phyloP scores from a whole-genome alignment of 2,888 invertebrate genomes.

The Chesias legatella region DNA sequence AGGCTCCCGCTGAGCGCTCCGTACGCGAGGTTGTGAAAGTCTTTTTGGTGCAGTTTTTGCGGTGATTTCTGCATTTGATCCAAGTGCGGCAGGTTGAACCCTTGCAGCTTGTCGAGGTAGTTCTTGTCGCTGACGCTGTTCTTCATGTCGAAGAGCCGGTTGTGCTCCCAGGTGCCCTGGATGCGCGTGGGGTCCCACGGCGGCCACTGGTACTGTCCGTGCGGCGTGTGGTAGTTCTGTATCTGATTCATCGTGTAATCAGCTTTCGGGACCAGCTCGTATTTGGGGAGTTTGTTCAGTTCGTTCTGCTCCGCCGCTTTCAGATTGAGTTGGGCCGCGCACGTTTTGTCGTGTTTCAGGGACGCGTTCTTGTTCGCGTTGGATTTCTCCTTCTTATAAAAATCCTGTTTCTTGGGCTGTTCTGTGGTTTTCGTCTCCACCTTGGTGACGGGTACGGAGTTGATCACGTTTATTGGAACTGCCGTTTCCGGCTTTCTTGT shows the following conservation, averaged over 20 bases:
- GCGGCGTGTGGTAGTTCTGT: slow-evolving; percentile 83
- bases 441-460: slow-evolving; percentile 60
- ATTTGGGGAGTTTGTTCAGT: slow-evolving; percentile 70
- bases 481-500: slow-evolving; percentile 68
- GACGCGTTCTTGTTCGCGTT: slow-evolving; percentile 57
- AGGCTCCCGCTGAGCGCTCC: slow-evolving; percentile 64
- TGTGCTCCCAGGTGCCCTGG: slow-evolving; percentile 77
- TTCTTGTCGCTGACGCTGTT: slow-evolving; percentile 75
- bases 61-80: slow-evolving; percentile 82
- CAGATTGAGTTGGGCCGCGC: slow-evolving; percentile 54
- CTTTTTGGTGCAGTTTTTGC: slow-evolving; percentile 79
- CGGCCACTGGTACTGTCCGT: slow-evolving; percentile 83
- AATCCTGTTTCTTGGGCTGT: slow-evolving; percentile 73
- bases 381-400: slow-evolving; percentile 75
- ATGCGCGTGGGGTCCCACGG: slow-evolving; percentile 78
- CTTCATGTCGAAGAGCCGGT: slow-evolving; percentile 71
- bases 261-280: slow-evolving; percentile 78
- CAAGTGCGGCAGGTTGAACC: slow-evolving; percentile 80
- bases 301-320: slow-evolving; percentile 71
- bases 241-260: slow-evolving; percentile 84
- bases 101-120: slow-evolving; percentile 81
- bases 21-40: slow-evolving; percentile 72
- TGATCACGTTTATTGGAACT: slow-evolving; percentile 72
- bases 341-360: slow-evolving; percentile 70
- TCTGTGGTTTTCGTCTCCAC: slow-evolving; percentile 62